phyloP scores from a whole-genome alignment of 2,113 vertebrate species.

The Gnathonemus echidnorhynchus region DNA sequence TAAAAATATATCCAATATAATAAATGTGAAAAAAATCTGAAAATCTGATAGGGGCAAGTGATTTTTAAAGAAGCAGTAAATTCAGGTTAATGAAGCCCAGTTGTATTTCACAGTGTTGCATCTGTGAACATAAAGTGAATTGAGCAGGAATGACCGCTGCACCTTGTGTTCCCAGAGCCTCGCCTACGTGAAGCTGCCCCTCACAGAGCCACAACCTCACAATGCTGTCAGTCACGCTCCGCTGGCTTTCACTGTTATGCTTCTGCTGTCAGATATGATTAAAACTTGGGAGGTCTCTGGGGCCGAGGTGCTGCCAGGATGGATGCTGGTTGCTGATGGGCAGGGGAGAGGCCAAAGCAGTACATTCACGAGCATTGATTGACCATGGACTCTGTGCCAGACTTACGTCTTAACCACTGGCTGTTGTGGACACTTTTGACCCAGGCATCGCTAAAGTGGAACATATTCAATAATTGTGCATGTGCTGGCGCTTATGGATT shows the following conservation, averaged over 20 bases:
- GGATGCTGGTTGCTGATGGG: background rate
- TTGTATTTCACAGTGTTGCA: background rate
- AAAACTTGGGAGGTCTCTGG: conserved; percentile 24
- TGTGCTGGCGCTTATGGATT: background rate
- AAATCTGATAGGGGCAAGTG: background rate
- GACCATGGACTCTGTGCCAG: background rate
- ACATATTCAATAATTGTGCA: background rate
- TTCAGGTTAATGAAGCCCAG: background rate
- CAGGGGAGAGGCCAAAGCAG: background rate
- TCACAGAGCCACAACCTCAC: conserved; percentile 23
- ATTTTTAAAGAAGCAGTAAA: background rate
- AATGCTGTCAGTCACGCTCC: conserved; percentile 31
- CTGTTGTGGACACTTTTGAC: background rate
- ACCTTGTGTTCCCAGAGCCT: background rate
- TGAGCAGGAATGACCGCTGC: conserved; percentile 17
- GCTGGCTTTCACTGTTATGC: conserved; percentile 43
- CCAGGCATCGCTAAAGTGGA: background rate
- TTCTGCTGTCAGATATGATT: conserved; percentile 37
- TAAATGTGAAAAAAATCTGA: background rate
- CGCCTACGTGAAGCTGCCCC: conserved; percentile 25
- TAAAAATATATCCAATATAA: background rate
- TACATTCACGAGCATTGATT: background rate
- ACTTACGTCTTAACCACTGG: background rate
- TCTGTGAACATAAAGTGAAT: conserved; percentile 12
- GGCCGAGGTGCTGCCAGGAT: background rate